Evolutionary conservation across 2,797 vertebrate genomes (phyloP).

Genomic region (Hydrolagus colliei): DNA sequence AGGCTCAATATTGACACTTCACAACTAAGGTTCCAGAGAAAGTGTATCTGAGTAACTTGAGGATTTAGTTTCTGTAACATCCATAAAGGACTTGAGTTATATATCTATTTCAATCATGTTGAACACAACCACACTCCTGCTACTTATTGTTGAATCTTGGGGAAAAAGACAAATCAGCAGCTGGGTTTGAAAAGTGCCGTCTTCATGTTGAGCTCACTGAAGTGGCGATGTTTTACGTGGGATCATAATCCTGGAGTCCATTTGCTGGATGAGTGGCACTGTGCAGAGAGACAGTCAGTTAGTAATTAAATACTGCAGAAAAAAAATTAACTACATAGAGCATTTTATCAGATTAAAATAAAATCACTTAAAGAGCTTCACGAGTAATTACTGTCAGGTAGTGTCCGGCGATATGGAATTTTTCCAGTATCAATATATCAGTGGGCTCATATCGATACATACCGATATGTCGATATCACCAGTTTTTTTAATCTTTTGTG

Average conservation of each 20-base stretch:
- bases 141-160: background rate
- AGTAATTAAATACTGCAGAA: background rate
- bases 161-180: slow-evolving; percentile 1
- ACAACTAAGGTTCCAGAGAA: slow-evolving; percentile 1
- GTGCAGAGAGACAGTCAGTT: slow-evolving; percentile 37
- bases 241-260: slow-evolving; percentile 99
- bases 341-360: too few relatives aligned
- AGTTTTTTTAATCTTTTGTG: too few relatives aligned
- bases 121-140: background rate
- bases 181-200: slow-evolving; percentile 31
- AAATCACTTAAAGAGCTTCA: too few relatives aligned
- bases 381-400: background rate
- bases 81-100: slow-evolving; percentile 9
- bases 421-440: too few relatives aligned
- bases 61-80: slow-evolving; percentile 12
- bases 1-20: background rate
- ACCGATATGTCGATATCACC: too few relatives aligned
- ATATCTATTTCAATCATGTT: slow-evolving; percentile 16
- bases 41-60: slow-evolving; percentile 5
- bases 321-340: too few relatives aligned
- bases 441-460: too few relatives aligned
- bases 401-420: too few relatives aligned
- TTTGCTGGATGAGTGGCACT: slow-evolving; percentile 97
- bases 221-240: slow-evolving; percentile 87
- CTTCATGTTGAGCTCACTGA: slow-evolving; percentile 58